Conservation (phyloP, 2,797 vertebrate species). For the Enteromius thamalakanensis region DNA sequence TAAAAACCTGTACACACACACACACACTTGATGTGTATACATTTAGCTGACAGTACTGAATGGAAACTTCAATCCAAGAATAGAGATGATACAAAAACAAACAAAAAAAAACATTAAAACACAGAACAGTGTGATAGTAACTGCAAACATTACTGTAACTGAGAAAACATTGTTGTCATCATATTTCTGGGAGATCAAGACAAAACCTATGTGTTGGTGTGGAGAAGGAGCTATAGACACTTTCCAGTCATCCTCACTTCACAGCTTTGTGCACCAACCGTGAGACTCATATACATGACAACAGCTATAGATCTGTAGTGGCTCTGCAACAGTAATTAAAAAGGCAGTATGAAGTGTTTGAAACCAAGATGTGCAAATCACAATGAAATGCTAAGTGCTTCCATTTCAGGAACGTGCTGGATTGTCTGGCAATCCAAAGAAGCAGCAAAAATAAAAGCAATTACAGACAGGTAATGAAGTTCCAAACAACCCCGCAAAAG, state of each 20-base stretch:
- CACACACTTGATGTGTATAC: background rate
- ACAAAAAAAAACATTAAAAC: conserved; percentile 63
- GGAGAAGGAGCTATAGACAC: conserved; percentile 66
- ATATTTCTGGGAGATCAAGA: conserved; percentile 61
- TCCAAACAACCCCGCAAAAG: conserved; percentile 20
- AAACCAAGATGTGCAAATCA: conserved; percentile 77
- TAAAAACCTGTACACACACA: too few relatives aligned
- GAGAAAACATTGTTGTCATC: conserved; percentile 22
- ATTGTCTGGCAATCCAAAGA: conserved; percentile 50
- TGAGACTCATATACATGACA: conserved; percentile 83
- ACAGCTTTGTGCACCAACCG: conserved; percentile 75
- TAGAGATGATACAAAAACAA: background rate
- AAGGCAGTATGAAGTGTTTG: conserved; percentile 75
- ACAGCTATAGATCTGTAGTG: conserved; percentile 82
- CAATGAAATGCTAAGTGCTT: conserved; percentile 67
- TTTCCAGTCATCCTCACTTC: conserved; percentile 63
- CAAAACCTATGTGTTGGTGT: conserved; percentile 73
- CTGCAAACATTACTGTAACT: background rate
- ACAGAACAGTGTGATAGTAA: conserved; percentile 73
- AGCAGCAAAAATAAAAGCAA: conserved; percentile 44
- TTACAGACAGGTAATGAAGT: background rate
- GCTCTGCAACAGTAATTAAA: conserved; percentile 82
- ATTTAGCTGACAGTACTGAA: background rate
- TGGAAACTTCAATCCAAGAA: background rate
- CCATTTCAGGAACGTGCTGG: conserved; percentile 56